Percentiles rank a stretch among this genome's conserved stretches.
Evolutionary conservation across 2,888 invertebrate genomes (phyloP).

Genomic region (Andrena dorsata): DNA sequence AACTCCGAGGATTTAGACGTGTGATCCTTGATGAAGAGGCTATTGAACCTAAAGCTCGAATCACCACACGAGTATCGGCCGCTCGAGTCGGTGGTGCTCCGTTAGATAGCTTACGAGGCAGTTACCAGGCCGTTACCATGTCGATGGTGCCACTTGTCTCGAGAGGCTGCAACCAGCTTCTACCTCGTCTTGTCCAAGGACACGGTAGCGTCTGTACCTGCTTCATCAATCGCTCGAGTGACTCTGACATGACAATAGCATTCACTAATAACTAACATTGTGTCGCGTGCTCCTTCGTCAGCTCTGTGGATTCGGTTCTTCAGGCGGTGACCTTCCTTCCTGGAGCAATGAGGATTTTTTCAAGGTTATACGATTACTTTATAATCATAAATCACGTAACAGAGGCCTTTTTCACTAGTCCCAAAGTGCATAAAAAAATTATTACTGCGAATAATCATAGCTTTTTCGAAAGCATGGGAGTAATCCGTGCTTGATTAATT

Average conservation of each 20-base stretch:
- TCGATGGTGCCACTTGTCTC: slow-evolving; percentile 80
- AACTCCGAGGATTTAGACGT: slow-evolving; percentile 74
- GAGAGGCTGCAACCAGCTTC: slow-evolving; percentile 68
- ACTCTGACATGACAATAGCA: slow-evolving; percentile 52
- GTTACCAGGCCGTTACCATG: slow-evolving; percentile 81
- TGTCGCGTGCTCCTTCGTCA: background rate
- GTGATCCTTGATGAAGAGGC: slow-evolving; percentile 82
- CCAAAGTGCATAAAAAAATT: too few relatives aligned
- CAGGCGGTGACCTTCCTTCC: background rate
- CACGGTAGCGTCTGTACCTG: slow-evolving; percentile 51
- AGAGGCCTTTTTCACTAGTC: too few relatives aligned
- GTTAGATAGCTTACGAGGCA: slow-evolving; percentile 81
- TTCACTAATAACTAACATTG: slow-evolving; percentile 38
- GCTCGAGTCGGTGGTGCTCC: slow-evolving; percentile 72
- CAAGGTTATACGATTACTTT: background rate
- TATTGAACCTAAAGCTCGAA: slow-evolving; percentile 69
- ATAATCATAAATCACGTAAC: too few relatives aligned
- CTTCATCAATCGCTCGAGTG: slow-evolving; percentile 67
- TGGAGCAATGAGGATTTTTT: background rate
- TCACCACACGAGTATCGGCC: slow-evolving; percentile 65
- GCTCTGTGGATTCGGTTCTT: background rate
- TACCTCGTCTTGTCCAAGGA: slow-evolving; percentile 54
- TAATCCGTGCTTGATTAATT: too few relatives aligned
- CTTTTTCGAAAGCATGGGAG: too few relatives aligned
- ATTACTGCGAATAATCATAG: too few relatives aligned